Conservation (phyloP, 2,888 invertebrate species). For the Phymatocera aterrima region DNA sequence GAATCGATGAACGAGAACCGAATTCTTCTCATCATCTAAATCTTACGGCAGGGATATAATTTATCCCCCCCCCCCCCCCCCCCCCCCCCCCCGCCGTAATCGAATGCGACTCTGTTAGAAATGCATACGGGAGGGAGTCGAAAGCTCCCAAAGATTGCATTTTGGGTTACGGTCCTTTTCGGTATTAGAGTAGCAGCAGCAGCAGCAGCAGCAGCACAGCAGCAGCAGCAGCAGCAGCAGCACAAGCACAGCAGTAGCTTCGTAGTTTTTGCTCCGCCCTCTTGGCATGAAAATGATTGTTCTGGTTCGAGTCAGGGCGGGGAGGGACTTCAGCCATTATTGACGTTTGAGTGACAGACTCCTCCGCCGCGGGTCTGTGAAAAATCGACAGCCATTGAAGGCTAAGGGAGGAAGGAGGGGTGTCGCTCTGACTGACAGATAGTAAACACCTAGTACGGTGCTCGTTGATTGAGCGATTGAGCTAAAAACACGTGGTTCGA, state of each 20-base stretch:
- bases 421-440: conserved; percentile 61
- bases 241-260: conserved; percentile 54
- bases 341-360: conserved; percentile 63
- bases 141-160: conserved; percentile 33
- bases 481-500: conserved; percentile 47
- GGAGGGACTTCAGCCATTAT: conserved; percentile 53
- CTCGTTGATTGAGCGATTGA: conserved; percentile 44
- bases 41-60: not conserved
- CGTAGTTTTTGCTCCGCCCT: conserved; percentile 63
- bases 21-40: not conserved
- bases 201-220: conserved; percentile 61
- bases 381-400: conserved; percentile 54
- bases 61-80: no score
- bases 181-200: conserved; percentile 64
- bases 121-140: not conserved
- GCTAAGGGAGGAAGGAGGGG: conserved; percentile 40
- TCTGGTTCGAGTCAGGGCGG: conserved; percentile 50
- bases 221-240: conserved; percentile 60
- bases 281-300: conserved; percentile 61
- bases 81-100: no score
- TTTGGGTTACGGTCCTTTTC: conserved; percentile 38
- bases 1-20: not conserved
- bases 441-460: conserved; percentile 60
- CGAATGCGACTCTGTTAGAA: not conserved
- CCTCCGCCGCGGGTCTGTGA: conserved; percentile 48